Percentiles rank a stretch among this genome's conserved stretches.
These are phyloP conservation scores for Spea bombifrons DNA, from an alignment of 2,113 vertebrate genomes.

Conservation along the genomic window DNA sequence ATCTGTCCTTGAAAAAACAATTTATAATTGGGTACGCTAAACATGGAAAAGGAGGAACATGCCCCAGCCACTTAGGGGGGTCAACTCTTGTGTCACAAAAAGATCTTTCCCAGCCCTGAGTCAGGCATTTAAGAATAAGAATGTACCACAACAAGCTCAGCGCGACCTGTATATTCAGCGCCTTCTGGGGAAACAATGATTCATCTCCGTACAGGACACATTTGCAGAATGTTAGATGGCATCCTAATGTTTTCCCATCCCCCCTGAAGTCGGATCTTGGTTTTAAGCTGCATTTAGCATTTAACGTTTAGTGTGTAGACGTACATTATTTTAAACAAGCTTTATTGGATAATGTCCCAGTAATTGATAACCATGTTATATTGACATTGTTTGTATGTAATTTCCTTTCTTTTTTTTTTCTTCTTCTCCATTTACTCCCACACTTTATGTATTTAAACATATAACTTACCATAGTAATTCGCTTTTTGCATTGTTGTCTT, in stretches of 20 bases:
- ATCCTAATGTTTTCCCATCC: neutral
- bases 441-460: no score
- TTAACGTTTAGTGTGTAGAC: neutral
- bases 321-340: neutral
- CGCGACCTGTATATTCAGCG: constrained; percentile 18
- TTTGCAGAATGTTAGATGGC: constrained; percentile 18
- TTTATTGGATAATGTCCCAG: neutral
- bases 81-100: neutral
- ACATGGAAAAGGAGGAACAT: no score
- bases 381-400: neutral
- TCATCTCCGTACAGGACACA: constrained; percentile 14
- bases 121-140: constrained; percentile 35
- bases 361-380: neutral
- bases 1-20: no score
- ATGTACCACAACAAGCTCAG: constrained; percentile 10
- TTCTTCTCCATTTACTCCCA: no score
- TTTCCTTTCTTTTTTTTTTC: no score
- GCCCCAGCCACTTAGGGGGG: no score
- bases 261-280: neutral
- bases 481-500: no score
- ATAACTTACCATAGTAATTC: no score
- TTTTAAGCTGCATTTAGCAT: neutral
- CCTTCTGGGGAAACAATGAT: constrained; percentile 15
- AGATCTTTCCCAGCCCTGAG: constrained; percentile 11
- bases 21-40: no score